These are phyloP conservation scores for Globicephala melas DNA, from an alignment of 2,113 vertebrate species.

Conservation along the genomic window DNA sequence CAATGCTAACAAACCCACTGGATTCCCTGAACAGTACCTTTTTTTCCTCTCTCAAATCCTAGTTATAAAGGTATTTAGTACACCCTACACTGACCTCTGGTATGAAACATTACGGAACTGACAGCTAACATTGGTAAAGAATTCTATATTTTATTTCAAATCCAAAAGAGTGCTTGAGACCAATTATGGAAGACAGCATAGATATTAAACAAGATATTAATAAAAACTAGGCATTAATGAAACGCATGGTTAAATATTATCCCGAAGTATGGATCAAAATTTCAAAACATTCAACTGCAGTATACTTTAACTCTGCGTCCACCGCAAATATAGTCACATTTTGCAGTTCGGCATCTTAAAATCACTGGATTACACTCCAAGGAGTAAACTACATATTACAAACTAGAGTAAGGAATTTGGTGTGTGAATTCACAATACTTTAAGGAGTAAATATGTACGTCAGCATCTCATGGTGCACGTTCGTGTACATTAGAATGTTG, in stretches of 20 bases:
- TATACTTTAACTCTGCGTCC: fast-evolving
- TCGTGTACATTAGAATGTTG: fast-evolving
- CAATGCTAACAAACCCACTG: neutral
- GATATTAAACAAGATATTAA: fast-evolving
- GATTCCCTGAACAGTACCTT: neutral
- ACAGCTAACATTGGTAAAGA: neutral
- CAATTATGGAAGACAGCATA: fast-evolving
- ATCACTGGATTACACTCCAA: neutral
- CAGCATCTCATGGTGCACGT: fast-evolving
- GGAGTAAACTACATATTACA: fast-evolving
- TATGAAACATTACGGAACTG: neutral
- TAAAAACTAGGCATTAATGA: neutral
- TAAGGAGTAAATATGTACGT: neutral
- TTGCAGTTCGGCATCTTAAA: neutral
- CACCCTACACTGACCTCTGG: neutral
- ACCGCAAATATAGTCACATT: neutral
- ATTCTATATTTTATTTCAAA: neutral
- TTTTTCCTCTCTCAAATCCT: neutral
- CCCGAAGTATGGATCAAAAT: neutral
- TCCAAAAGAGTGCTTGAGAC: neutral
- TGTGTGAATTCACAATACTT: neutral
- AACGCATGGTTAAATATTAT: fast-evolving
- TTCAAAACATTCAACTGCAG: neutral
- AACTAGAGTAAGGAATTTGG: neutral
- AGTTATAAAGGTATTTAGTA: neutral